These are phyloP conservation scores for Aelia acuminata DNA, from an alignment of 2,888 invertebrate genomes.

Conservation along the genomic window DNA sequence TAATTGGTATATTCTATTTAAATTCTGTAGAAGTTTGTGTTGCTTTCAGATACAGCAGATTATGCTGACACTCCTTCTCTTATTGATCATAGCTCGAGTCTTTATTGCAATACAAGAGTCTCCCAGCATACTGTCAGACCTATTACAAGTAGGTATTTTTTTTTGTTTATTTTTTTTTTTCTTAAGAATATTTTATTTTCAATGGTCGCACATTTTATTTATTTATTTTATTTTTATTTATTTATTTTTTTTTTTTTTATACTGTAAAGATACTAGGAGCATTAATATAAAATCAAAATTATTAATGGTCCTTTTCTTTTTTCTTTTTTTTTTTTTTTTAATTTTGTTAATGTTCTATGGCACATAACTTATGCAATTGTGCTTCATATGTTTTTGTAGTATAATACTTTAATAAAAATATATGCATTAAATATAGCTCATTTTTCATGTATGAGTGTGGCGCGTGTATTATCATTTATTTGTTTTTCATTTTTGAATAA, in stretches of 20 bases:
- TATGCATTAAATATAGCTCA: background rate
- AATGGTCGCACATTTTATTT: too few relatives aligned
- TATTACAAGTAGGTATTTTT: conserved; percentile 59
- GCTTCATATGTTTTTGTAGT: background rate
- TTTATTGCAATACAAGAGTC: conserved; percentile 64
- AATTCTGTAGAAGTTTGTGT: conserved; percentile 24
- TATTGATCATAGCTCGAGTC: conserved; percentile 63
- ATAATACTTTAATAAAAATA: background rate
- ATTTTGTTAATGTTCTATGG: background rate
- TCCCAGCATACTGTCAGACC: conserved; percentile 65
- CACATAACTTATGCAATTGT: background rate
- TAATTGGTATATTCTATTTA: background rate
- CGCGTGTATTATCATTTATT: background rate
- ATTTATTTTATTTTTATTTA: background rate
- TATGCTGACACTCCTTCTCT: conserved; percentile 62
- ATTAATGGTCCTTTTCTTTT: background rate
- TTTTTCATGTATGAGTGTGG: conserved; percentile 31
- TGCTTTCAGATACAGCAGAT: conserved; percentile 63
- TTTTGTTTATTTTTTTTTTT: conserved; percentile 20
- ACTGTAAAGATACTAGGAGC: background rate
- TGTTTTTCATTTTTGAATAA: too few relatives aligned
- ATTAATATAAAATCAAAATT: background rate
- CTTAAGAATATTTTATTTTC: background rate
- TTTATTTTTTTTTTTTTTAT: background rate
- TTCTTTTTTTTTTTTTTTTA: background rate